phyloP scores from a whole-genome alignment of 2,888 invertebrate species.

The Temnothorax unifasciatus region DNA sequence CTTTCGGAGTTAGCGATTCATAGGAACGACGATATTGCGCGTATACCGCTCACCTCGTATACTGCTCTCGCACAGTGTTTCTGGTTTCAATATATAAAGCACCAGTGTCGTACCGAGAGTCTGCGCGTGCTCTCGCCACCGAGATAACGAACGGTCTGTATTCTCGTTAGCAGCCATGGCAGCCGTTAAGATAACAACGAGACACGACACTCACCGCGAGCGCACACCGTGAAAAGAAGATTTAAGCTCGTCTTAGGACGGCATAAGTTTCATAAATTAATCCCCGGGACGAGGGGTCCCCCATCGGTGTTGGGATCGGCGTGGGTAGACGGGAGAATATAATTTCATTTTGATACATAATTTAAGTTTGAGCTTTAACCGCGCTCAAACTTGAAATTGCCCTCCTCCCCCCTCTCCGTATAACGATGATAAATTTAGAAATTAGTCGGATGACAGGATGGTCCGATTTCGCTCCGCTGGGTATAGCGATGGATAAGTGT shows the following conservation, averaged over 20 bases:
- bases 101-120: constrained; percentile 68
- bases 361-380: constrained; percentile 55
- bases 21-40: constrained; percentile 56
- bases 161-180: constrained; percentile 77
- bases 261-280: constrained; percentile 75
- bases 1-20: constrained; percentile 48
- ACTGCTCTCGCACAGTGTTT: constrained; percentile 59
- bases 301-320: constrained; percentile 40
- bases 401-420: neutral
- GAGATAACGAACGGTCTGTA: constrained; percentile 80
- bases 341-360: constrained; percentile 55
- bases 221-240: constrained; percentile 66
- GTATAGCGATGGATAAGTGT: neutral
- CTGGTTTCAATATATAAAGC: constrained; percentile 68
- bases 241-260: constrained; percentile 70
- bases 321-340: constrained; percentile 33
- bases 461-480: constrained; percentile 4
- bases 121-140: constrained; percentile 73
- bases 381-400: constrained; percentile 30
- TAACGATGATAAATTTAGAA: constrained; percentile 43
- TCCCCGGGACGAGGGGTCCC: constrained; percentile 50
- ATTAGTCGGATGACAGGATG: constrained; percentile 22
- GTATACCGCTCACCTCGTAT: constrained; percentile 14
- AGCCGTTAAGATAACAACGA: constrained; percentile 79
- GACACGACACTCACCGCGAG: constrained; percentile 68